Conservation (phyloP, 2,113 vertebrate genomes). For the Suricata suricatta region DNA sequence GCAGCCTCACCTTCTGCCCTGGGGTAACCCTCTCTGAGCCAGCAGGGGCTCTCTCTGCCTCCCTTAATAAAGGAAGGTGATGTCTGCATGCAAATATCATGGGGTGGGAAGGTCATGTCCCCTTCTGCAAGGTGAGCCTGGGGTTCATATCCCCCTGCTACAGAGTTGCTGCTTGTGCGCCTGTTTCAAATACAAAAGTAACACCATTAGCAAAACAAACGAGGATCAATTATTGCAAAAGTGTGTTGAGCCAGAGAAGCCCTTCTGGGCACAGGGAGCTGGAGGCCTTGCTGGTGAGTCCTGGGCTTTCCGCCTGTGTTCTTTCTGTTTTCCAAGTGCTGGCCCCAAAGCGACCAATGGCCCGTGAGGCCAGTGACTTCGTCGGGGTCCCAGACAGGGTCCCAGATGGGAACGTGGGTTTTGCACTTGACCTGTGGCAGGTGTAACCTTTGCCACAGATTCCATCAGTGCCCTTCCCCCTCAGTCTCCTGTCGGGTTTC, state of each 20-base stretch:
- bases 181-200: neutral
- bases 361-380: neutral
- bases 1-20: fast-evolving
- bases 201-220: neutral
- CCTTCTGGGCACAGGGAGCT: neutral
- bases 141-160: neutral
- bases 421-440: too few species aligned
- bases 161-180: neutral
- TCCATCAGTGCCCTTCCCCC: too few species aligned
- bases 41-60: neutral
- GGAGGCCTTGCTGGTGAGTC: fast-evolving
- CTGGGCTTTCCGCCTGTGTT: neutral
- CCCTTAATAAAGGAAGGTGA: neutral
- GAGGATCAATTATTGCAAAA: neutral
- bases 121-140: neutral
- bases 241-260: neutral
- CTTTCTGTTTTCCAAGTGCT: neutral
- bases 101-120: too few species aligned
- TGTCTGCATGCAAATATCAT: fast-evolving
- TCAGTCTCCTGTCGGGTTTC: neutral
- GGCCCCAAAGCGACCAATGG: too few species aligned
- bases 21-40: fast-evolving
- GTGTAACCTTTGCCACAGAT: neutral
- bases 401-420: fast-evolving
- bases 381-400: fast-evolving